Evolutionary conservation across 1,140 invertebrate genomes (phyloP), one percentile per base, ranked within the genome.

Genomic region (Atta texana): DNA sequence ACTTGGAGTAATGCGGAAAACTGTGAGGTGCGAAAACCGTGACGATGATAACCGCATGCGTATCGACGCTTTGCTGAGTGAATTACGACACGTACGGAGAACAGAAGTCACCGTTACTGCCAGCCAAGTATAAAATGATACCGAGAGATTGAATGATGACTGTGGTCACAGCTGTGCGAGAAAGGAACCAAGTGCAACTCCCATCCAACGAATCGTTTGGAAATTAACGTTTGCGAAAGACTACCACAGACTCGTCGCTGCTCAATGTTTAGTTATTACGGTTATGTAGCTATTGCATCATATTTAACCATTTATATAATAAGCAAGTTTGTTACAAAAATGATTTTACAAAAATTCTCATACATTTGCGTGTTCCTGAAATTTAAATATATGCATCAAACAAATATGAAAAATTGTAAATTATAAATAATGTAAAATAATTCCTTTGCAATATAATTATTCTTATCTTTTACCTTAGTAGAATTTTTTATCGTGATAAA

Each of bases 71-170:
- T 14, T 14, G 24, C 34, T 18, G 49, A 28, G 31, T 2, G 8
- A 21, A 85, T 82, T 80, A 61, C 44, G 49, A 72, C 63, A 71
- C 39, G 44, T 39, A 31, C 34, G n/a, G 51, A 39, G 57, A 72
- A 85, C 49, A 86, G 69, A 86, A 80, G 55, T 16, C 78, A 71
- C 63, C 59, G 74, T 89, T 89, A 90, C 49, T 55, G 44, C 49
- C 88, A 89, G 86, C 78, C 82, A 84, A 87, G 53, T 57, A 61
- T 31, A 63, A 89, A 89, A 84, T 55, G 88, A 74, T 84, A 81
- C 63, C 49, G 51, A 51, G 39, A 59, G 76, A 89, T 89, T 89
- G 61, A 80, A 89, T 81, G 49, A 89, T 72, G 55, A 53, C 57
- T 66, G 21, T 4, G 72, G 69, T 31, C 44, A 44, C 55, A 57